phyloP scores from a whole-genome alignment of 2,113 vertebrate species.

The Hystrix cristata region DNA sequence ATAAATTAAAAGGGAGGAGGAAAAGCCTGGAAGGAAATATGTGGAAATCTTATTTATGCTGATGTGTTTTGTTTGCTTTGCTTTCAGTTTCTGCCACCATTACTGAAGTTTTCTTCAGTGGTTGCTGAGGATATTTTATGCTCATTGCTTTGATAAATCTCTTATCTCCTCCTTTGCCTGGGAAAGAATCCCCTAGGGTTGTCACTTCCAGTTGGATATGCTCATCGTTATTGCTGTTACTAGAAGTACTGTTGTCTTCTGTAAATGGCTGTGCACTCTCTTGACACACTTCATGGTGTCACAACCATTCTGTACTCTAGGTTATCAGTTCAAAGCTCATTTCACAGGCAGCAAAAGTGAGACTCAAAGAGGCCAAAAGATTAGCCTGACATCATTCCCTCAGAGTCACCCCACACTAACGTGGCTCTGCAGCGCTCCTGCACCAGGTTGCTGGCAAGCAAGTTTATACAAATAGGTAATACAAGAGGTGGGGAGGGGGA shows the following conservation, averaged over 20 bases:
- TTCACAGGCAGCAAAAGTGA: slow-evolving; percentile 19
- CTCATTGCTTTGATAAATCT: neutral
- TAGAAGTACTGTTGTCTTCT: neutral
- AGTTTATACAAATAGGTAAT: neutral
- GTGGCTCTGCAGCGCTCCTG: neutral
- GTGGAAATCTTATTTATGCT: neutral
- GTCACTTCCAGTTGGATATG: neutral
- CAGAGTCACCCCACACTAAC: neutral
- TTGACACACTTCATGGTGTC: neutral
- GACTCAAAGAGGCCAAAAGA: neutral
- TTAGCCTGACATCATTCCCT: neutral
- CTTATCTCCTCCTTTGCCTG: neutral
- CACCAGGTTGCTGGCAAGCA: neutral
- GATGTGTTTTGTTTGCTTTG: neutral
- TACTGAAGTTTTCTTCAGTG: neutral
- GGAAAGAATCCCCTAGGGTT: neutral
- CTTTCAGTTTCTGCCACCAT: neutral
- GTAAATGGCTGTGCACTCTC: neutral
- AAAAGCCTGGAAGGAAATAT: slow-evolving; percentile 1
- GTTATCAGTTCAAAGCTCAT: neutral
- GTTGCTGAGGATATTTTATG: neutral
- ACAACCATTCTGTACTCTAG: neutral
- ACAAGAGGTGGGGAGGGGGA: neutral
- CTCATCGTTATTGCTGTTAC: neutral
- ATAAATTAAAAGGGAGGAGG: neutral